These are phyloP conservation scores for Cariama cristata DNA, from an alignment of 2,113 vertebrate species.

Conservation along the genomic window DNA sequence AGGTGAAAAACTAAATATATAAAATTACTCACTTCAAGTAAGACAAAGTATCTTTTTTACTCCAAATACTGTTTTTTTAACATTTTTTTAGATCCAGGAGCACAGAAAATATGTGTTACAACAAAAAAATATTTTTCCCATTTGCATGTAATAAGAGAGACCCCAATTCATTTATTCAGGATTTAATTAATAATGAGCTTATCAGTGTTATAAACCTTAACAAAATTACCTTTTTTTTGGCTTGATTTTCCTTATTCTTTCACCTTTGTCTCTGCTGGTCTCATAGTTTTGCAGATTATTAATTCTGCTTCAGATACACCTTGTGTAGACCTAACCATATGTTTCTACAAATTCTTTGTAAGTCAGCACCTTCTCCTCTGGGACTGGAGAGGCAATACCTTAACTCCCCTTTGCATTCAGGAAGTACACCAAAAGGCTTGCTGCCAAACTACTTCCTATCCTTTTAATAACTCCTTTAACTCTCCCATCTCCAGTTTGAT, in stretches of 20 bases:
- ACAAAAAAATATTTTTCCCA: background rate
- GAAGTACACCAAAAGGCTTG: background rate
- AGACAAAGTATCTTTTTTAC: background rate
- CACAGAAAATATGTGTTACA: background rate
- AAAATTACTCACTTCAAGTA: background rate
- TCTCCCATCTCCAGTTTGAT: constrained; percentile 61
- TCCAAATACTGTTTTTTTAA: background rate
- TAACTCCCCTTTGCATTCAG: background rate
- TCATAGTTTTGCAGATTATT: background rate
- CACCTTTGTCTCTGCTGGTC: background rate
- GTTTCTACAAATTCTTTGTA: background rate
- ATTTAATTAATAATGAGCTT: background rate
- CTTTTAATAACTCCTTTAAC: constrained; percentile 69
- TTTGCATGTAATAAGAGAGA: background rate
- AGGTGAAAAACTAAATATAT: background rate
- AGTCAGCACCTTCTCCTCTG: background rate
- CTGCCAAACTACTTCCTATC: background rate
- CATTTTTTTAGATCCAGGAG: background rate
- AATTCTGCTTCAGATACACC: background rate
- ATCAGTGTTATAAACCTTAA: background rate
- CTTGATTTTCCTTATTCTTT: background rate
- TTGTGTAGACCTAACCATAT: background rate
- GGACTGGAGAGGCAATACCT: background rate
- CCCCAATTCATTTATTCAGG: background rate
- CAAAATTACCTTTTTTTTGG: background rate